phyloP scores from a whole-genome alignment of 2,113 vertebrate genomes.

The Pelusios castaneus region DNA sequence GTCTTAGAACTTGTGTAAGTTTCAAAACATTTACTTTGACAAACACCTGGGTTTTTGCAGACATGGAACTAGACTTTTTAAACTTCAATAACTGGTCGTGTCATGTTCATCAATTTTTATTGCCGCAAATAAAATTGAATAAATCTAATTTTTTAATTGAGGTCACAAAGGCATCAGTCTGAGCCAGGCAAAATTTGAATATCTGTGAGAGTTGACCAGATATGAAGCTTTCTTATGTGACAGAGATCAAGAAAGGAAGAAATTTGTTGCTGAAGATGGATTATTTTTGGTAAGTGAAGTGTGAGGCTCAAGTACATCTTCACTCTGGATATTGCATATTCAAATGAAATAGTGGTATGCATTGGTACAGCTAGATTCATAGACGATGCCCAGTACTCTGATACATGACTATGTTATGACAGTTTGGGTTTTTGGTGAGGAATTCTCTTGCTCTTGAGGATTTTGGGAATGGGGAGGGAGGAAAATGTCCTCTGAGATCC shows the following conservation, averaged over 20 bases:
- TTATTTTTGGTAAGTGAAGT: background rate
- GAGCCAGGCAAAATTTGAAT: background rate
- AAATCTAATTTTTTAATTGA: constrained; percentile 9
- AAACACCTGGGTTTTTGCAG: background rate
- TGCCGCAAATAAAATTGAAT: background rate
- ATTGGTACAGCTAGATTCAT: background rate
- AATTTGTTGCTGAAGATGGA: background rate
- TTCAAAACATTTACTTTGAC: background rate
- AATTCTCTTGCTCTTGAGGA: background rate
- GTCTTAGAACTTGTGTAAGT: background rate
- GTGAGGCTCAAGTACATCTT: background rate
- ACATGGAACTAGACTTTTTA: background rate
- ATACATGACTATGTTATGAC: background rate
- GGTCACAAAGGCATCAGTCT: background rate
- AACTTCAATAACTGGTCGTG: background rate
- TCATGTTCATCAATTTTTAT: background rate
- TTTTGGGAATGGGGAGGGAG: background rate
- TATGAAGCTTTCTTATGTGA: background rate
- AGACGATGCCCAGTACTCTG: background rate
- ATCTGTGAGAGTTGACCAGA: background rate
- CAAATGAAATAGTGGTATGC: background rate
- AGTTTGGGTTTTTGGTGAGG: background rate
- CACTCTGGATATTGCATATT: background rate
- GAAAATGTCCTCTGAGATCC: background rate
- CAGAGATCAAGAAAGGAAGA: background rate